These are phyloP conservation scores for Zaprionus obscuricornis DNA, from an alignment of 2,888 invertebrate species.

Conservation along the genomic window DNA sequence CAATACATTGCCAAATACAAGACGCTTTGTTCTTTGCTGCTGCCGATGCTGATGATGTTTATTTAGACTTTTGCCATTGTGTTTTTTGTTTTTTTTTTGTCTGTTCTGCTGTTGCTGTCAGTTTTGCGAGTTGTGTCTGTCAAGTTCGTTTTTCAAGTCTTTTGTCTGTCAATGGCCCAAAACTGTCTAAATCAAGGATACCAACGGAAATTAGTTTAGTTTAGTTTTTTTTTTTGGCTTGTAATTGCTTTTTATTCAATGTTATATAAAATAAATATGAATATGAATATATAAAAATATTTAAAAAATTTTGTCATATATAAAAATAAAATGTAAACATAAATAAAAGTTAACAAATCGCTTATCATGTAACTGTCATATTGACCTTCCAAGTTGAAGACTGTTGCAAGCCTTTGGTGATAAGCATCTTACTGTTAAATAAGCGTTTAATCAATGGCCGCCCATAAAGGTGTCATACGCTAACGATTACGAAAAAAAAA, in stretches of 20 bases:
- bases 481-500: constrained; percentile 48
- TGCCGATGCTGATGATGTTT: constrained; percentile 7
- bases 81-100: background rate
- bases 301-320: no score
- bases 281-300: no score
- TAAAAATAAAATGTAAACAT: no score
- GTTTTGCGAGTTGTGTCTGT: constrained; percentile 3
- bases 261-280: no score
- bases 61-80: constrained; percentile 15
- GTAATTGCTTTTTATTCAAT: background rate
- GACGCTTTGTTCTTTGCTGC: constrained; percentile 45
- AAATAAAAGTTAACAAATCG: no score
- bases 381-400: no score
- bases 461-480: constrained; percentile 30
- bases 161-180: background rate
- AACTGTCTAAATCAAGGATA: background rate
- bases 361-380: no score
- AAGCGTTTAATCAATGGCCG: constrained; percentile 36
- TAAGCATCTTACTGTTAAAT: constrained; percentile 19
- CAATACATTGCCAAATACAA: constrained; percentile 34
- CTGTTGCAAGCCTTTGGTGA: constrained; percentile 23
- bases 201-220: no score
- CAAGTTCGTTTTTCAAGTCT: constrained; percentile 48
- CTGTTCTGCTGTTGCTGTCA: constrained; percentile 5
- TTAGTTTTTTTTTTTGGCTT: constrained; percentile 3